Base-by-base conservation (phyloP, 2,888 invertebrate species). In the Lochmaea crataegi region DNA sequence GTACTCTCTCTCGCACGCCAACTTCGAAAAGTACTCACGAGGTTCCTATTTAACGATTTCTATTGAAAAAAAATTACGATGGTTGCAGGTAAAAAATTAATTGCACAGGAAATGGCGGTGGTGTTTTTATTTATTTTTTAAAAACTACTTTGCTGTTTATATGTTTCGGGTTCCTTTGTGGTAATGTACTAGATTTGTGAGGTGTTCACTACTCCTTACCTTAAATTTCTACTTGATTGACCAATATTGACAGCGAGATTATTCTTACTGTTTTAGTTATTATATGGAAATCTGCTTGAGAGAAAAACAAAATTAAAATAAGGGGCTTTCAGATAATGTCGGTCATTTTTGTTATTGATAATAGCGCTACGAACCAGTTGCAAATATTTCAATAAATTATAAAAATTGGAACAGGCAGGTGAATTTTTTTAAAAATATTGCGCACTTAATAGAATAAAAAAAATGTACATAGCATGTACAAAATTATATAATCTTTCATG, bases 11-110 rank as follows among this genome's bases (percentile, higher is more conserved):
- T 26, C 32, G 73, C 71, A 73, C 71, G 71, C 71, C 71, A 73
- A 64, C 64, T 57, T 32, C 65, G 66, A 72, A 67, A 74, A 75
- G 53, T 68, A 68, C 72, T 72, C 69, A n/a, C 66, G 74, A 57
- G 67, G 75, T 75, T 76, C 73, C 76, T 75, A 76, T 73, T 76
- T 66, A 71, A 73, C 64, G 66, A 76, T 72, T 71, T 68, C 53
- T 56, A 71, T 26, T 58, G 65, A 70, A 72, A 75, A 72, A 45
- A 69, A 65, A 51, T 32, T 61, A 63, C 61, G 60, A 60, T 64
- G 48, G 70, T 56, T 64, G 70, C 16, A 14, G 41, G 41, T 45
- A 64, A 65, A 48, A 65, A 65, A 57, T 51, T 57, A 70, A 70
- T 70, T 65, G 70, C 64, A 64, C 70, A 45, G 70, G 64, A 70